A percentile compares a stretch with the other conserved stretches of the same genome.
Conservation (phyloP, 1,140 invertebrate genomes). For the Drosophila malerkotliana region DNA sequence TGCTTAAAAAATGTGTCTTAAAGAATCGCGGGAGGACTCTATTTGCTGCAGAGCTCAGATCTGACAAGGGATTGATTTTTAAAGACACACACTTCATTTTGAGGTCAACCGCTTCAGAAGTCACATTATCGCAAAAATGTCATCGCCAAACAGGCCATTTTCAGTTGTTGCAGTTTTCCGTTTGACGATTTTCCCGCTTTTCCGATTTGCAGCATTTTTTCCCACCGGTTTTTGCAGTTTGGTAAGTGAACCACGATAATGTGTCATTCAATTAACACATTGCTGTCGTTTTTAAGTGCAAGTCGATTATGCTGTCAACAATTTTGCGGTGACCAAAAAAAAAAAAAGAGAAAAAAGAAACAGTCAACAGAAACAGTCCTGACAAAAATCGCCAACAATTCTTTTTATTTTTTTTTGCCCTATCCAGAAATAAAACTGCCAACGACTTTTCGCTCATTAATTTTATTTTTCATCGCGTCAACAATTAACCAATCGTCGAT, state of each 20-base stretch:
- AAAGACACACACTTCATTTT: too few relatives aligned
- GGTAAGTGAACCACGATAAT: constrained; percentile 32
- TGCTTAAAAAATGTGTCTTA: too few relatives aligned
- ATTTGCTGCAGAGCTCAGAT: too few relatives aligned
- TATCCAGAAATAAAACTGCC: not conserved
- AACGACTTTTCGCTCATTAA: constrained; percentile 57
- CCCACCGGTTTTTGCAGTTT: constrained; percentile 3
- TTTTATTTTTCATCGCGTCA: constrained; percentile 41
- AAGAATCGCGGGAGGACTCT: too few relatives aligned
- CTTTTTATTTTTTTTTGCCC: too few relatives aligned
- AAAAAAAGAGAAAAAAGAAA: not conserved
- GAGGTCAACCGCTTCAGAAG: not conserved
- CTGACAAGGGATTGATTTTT: too few relatives aligned
- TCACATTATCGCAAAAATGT: constrained; percentile 7
- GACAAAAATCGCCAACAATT: not conserved
- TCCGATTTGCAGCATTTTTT: not conserved
- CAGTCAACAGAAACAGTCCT: not conserved
- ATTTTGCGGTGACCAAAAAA: constrained; percentile 42
- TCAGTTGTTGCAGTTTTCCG: not conserved
- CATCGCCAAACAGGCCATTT: not conserved
- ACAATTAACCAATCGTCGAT: constrained; percentile 34
- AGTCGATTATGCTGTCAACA: constrained; percentile 73
- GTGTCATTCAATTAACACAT: constrained; percentile 64
- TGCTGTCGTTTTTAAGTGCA: constrained; percentile 48
- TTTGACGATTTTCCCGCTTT: not conserved